A percentile compares a stretch with the other conserved stretches of the same genome.
phyloP scores from a whole-genome alignment of 2,797 vertebrate species.

The Nannoperca obscura region DNA sequence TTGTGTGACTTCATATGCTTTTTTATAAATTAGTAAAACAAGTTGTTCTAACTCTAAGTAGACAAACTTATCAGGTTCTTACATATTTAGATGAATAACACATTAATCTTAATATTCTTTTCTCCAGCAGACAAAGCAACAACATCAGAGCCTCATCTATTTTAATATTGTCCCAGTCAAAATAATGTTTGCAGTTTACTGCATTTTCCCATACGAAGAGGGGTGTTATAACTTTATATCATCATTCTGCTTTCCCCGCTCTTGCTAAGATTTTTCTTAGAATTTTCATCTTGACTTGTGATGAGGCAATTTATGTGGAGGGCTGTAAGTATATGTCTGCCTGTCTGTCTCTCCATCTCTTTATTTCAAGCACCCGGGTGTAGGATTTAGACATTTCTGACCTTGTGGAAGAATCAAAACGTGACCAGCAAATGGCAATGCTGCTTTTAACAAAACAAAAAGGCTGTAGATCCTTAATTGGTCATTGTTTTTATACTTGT shows the following conservation, averaged over 20 bases:
- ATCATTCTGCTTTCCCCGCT: constrained; percentile 3
- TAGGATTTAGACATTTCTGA: constrained; percentile 4
- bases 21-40: not conserved
- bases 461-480: not conserved
- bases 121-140: constrained; percentile 25
- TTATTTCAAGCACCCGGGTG: not conserved
- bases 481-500: not conserved
- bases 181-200: not conserved
- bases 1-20: not conserved
- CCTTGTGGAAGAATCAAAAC: not conserved
- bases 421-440: not conserved
- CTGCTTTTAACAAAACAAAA: not conserved
- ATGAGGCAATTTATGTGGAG: constrained; percentile 10
- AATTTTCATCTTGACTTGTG: constrained; percentile 2
- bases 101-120: constrained; percentile 26
- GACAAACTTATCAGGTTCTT: not conserved
- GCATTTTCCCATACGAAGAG: constrained; percentile 2
- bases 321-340: not conserved
- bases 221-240: not conserved
- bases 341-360: not conserved
- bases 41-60: not conserved
- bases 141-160: constrained; percentile 36
- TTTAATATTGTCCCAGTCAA: constrained; percentile 21
- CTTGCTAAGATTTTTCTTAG: not conserved
- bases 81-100: constrained; percentile 11